A percentile compares a stretch with the other conserved stretches of the same genome.
These are phyloP conservation scores for mouse (Mus musculus) DNA, from an alignment of 2,113 vertebrate species.

Conservation along the genomic window GRCm39 chr15:98279501-98280000, in stretches of 20 bases:
- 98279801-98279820: background rate
- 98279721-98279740: background rate
- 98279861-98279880: background rate
- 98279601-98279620: too few relatives aligned
- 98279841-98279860: conserved; percentile 18
- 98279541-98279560: background rate
- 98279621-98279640: background rate
- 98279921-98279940: background rate
- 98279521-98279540: background rate
- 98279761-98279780: background rate
- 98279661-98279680: background rate
- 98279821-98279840: background rate
- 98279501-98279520: background rate
- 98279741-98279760: background rate
- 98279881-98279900: background rate
- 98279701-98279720: background rate
- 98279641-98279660: background rate
- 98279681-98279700: background rate
- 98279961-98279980: background rate
- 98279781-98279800: conserved; percentile 7
- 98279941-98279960: background rate
- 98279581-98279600: background rate
- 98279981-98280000: background rate
- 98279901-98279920: background rate
- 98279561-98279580: background rate